A percentile compares a stretch with the other conserved stretches of the same genome.
Conservation (phyloP, 1,140 invertebrate species). For the Papilio helenus region DNA sequence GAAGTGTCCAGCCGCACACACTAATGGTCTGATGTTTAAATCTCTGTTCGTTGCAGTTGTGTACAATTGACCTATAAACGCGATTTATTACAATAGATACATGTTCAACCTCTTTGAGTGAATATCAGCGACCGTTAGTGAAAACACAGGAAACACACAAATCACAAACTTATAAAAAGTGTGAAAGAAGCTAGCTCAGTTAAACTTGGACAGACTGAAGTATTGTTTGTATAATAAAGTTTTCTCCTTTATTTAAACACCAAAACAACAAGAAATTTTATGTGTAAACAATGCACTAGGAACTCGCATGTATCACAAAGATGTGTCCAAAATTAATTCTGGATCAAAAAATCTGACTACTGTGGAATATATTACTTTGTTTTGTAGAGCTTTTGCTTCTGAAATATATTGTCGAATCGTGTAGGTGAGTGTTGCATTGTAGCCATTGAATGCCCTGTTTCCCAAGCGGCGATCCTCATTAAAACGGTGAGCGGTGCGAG, state of each 20-base stretch:
- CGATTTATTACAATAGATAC: neutral
- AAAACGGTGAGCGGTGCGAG: conserved; percentile 45
- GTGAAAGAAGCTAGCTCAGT: too few species aligned
- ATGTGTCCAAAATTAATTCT: neutral
- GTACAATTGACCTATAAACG: neutral
- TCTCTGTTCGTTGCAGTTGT: neutral
- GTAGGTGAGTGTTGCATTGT: conserved; percentile 31
- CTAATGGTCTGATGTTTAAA: neutral
- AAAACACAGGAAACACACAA: neutral
- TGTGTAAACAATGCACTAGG: too few species aligned
- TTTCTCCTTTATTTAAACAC: too few species aligned
- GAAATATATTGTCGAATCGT: neutral
- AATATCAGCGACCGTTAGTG: neutral
- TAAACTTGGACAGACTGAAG: too few species aligned
- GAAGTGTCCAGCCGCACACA: conserved; percentile 5
- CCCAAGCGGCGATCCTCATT: conserved; percentile 45
- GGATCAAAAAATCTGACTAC: neutral
- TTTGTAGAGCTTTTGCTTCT: neutral
- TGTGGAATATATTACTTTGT: neutral
- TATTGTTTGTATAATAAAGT: too few species aligned
- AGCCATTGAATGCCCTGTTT: conserved; percentile 35
- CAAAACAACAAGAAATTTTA: too few species aligned
- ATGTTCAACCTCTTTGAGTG: neutral
- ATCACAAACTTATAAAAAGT: neutral
- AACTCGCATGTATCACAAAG: neutral